A percentile compares a stretch with the other conserved stretches of the same genome.
Evolutionary conservation across 2,113 vertebrate species (phyloP).

Genomic region (Proterorhinus semilunaris): DNA sequence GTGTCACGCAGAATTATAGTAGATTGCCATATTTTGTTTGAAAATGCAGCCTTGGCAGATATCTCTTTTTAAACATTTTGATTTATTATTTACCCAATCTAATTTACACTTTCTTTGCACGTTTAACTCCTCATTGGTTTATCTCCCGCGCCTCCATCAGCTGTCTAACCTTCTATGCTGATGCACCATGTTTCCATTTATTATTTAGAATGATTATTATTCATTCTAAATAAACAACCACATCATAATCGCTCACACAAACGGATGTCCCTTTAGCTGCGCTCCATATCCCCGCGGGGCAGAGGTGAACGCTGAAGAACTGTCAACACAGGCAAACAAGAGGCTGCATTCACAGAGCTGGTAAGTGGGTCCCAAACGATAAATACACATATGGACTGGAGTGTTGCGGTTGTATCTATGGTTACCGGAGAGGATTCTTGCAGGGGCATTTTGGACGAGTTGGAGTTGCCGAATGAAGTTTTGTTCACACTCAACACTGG

Average conservation of each 20-base stretch:
- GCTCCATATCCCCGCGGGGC: conserved; percentile 17
- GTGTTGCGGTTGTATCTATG: too few species aligned
- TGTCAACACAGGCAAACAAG: not conserved
- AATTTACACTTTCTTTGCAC: not conserved
- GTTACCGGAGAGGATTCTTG: too few species aligned
- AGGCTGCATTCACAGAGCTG: not conserved
- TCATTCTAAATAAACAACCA: conserved; percentile 69
- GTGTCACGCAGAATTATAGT: conserved; percentile 33
- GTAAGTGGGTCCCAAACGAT: not conserved
- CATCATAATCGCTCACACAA: conserved; percentile 52
- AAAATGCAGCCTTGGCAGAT: conserved; percentile 4
- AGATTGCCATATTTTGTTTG: not conserved
- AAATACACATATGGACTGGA: too few species aligned
- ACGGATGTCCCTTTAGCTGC: conserved; percentile 31
- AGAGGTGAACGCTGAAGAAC: conserved; percentile 15
- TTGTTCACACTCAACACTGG: too few species aligned
- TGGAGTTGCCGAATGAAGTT: too few species aligned
- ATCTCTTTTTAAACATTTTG: not conserved
- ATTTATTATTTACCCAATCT: not conserved
- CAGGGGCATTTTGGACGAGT: too few species aligned
- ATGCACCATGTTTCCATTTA: conserved; percentile 54
- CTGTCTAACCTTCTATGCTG: conserved; percentile 27
- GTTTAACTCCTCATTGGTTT: not conserved
- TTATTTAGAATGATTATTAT: too few species aligned
- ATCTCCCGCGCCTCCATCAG: not conserved